Percentiles rank a stretch among this genome's conserved stretches.
Evolutionary conservation across 2,113 vertebrate species (phyloP).

Genomic region (Himantopus leucocephalus): DNA sequence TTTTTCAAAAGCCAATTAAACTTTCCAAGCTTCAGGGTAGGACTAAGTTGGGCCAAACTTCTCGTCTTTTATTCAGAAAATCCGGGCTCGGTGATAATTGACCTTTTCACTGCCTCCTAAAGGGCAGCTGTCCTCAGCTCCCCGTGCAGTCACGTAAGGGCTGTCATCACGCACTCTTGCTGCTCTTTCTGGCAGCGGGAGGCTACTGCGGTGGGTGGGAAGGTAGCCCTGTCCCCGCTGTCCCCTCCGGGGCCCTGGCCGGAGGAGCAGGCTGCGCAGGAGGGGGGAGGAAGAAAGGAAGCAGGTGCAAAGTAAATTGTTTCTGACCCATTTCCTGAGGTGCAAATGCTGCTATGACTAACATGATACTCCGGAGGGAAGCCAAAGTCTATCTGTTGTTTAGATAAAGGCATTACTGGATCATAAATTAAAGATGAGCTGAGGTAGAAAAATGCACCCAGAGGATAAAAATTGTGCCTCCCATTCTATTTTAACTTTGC

Average conservation of each 20-base stretch:
- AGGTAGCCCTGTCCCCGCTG: not conserved
- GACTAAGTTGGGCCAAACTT: not conserved
- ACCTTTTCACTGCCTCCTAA: not conserved
- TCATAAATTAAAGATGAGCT: not conserved
- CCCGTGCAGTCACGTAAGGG: rapidly evolving
- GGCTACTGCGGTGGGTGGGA: not conserved
- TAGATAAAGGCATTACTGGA: not conserved
- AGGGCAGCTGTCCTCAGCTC: not conserved
- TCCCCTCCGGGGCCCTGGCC: rapidly evolving
- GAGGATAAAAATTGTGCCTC: not conserved
- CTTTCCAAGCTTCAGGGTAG: not conserved
- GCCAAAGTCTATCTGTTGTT: not conserved
- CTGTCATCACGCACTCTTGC: not conserved
- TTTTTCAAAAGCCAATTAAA: not conserved
- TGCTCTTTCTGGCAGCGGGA: not conserved
- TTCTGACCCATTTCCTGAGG: not conserved
- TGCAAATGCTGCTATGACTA: not conserved
- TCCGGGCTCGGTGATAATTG: not conserved
- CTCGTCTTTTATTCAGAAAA: not conserved
- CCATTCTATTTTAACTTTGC: not conserved
- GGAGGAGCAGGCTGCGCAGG: not conserved
- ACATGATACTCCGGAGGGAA: not conserved
- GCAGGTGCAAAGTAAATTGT: not conserved
- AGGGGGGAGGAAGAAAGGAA: not conserved
- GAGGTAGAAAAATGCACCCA: not conserved